A percentile compares a stretch with the other conserved stretches of the same genome.
Evolutionary conservation across 2,113 vertebrate species (phyloP).

Genomic region (Colius striatus): DNA sequence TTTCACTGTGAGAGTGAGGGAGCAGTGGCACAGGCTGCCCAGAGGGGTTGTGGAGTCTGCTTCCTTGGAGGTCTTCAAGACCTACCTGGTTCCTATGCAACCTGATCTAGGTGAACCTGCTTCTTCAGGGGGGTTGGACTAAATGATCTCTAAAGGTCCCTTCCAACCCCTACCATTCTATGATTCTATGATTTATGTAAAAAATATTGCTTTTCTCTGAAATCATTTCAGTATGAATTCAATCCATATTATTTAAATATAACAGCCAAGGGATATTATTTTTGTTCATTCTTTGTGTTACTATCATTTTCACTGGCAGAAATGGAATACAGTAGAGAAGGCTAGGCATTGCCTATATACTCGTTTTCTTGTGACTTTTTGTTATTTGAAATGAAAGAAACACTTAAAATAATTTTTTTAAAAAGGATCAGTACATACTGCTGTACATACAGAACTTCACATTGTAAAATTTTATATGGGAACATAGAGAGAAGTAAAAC

Average conservation of each 20-base stretch:
- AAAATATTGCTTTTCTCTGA: not conserved
- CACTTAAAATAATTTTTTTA: not conserved
- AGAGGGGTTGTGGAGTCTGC: too few relatives aligned
- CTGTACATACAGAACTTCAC: not conserved
- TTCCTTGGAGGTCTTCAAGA: too few relatives aligned
- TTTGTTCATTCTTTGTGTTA: not conserved
- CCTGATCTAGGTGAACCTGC: too few relatives aligned
- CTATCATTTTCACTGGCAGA: not conserved
- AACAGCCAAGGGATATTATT: not conserved
- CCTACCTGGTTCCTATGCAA: too few relatives aligned
- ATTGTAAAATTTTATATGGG: not conserved
- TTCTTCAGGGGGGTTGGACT: too few relatives aligned
- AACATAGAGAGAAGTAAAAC: not conserved
- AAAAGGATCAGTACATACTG: not conserved
- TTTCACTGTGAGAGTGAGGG: too few relatives aligned
- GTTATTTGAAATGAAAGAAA: not conserved
- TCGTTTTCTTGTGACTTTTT: not conserved
- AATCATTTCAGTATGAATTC: not conserved
- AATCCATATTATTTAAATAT: not conserved
- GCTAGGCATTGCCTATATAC: not conserved
- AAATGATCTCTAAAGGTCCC: too few relatives aligned
- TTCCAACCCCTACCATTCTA: too few relatives aligned
- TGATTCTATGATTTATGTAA: not conserved
- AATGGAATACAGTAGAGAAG: not conserved
- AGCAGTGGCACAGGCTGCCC: too few relatives aligned